Base-by-base conservation (phyloP, 92 coral and sea anemone genomes). In the Heliopora coerulea region DNA sequence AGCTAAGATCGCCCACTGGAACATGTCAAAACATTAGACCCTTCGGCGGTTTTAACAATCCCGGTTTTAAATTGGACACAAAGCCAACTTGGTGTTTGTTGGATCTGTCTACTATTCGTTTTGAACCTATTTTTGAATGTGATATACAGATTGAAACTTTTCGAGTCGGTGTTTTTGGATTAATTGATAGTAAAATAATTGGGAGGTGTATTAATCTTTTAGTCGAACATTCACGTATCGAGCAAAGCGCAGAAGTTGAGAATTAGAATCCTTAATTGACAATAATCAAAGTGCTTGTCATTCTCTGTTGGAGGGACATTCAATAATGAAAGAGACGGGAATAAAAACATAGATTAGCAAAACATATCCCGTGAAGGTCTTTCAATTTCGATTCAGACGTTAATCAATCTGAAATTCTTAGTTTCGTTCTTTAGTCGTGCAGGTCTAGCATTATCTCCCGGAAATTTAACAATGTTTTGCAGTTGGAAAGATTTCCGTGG, bases 281-380 rank as follows among this genome's bases (percentile, higher is more conserved):
- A 67, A 9, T 70, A 70, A 70, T 70, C 49, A 50, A 31, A 30
- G 50, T 31, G 61, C 40, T 49, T 68, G 60, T 68, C 59, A 48
- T 41, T 21, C 75, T 8, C 77, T 9, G 20, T 70, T 40, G 77
- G 77, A 0, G 52, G 62, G 60, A 32, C 23, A 70, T 49, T 28
- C 34, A 30, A 70, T 70, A 70, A 49, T 29, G 77, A 70, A 70
- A 70, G 63, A 70, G 57, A 50, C 28, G 33, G 23, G 61, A 23
- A 23, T n/a, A 68, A 4, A 69, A 27, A 8, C 39, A 48, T 2
- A 41, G 56, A 66, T 1, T 41, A 41, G 8, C 1, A 23, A 41
- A 39, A 41, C 72, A 32, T n/a, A 64, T 66, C 15, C 23, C 31
- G 9, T 49, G 77, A 10, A 32, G 17, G 26, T 44, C 29, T 70